Evolutionary conservation across 1,140 invertebrate species (phyloP), one percentile per base, ranked within the genome.

Genomic region (Brachionus rubens): DNA sequence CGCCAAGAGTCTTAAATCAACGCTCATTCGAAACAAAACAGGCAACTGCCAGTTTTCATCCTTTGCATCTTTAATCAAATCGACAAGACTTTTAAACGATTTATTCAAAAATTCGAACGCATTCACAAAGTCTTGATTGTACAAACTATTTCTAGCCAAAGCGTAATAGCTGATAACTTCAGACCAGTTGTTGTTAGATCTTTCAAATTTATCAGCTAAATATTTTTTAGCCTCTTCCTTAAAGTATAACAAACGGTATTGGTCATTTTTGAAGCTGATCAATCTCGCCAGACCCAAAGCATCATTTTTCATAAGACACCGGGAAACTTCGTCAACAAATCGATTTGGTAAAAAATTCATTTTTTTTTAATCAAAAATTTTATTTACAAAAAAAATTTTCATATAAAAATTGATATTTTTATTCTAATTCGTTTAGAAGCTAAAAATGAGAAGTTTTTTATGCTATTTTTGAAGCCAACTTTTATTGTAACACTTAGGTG

Each of bases 1-100:
- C 4, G 93, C 93, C 78, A 97, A 86, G 54, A 92, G 85, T 78
- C 94, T 85, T 1, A 98, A 85, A 84, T 98, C 96, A 30, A 94
- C 86, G 80, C 92, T 93, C 19, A 94, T 88, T 1, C 88, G 88
- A 81, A 93, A 92, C 90, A 98, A 91, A 4, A 97, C 87, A 0
- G 93, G 91, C 3, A 98, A 82, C 80, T 90, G 90, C 95, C 95
- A 98, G 83, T 98, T 98, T 80, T 97, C 93, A 81, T 97, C 94
- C 80, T 94, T 95, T 21, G 68, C 68, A 19, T 72, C 68, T 54
- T 72, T 72, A 46, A 72, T 72, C 46, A 72, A 54, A 19, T 72
- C 68, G 26, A 72, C 47, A 19, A 72, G 26, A 24, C 68, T 28
- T 40, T 72, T 72, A 24, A 50, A 72, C 12, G 68, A 72, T 6